Percentiles rank a stretch among this genome's conserved stretches.
These are phyloP conservation scores for Centrocercus urophasianus DNA, from an alignment of 2,113 vertebrate genomes.

Conservation along the genomic window DNA sequence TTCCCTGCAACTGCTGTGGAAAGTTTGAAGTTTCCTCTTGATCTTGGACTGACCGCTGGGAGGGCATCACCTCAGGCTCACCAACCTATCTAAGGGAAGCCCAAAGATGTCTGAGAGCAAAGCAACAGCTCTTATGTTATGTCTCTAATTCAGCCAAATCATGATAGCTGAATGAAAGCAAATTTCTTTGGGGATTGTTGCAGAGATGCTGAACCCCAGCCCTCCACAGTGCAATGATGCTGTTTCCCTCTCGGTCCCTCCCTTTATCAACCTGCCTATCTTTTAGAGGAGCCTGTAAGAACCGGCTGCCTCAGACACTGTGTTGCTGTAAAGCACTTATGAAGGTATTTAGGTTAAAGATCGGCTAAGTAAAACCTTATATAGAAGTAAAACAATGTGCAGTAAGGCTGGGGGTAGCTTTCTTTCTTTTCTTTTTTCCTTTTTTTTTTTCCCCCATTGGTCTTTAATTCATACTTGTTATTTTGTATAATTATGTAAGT, in stretches of 20 bases:
- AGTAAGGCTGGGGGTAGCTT: background rate
- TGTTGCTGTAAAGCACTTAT: background rate
- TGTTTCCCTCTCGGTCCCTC: background rate
- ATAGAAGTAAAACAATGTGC: background rate
- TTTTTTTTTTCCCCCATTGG: background rate
- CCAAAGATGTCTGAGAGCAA: fast-evolving
- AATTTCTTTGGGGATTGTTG: background rate
- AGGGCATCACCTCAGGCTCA: background rate
- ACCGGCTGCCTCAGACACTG: background rate
- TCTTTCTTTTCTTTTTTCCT: background rate
- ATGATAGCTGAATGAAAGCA: background rate
- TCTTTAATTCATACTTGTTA: background rate
- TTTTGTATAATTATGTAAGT: background rate
- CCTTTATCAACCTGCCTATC: background rate
- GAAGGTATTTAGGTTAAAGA: constrained; percentile 14
- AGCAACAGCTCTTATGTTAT: background rate
- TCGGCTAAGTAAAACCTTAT: background rate
- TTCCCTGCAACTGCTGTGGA: background rate
- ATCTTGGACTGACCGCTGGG: background rate
- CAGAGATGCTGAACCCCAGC: background rate
- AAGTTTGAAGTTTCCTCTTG: background rate
- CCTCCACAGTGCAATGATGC: background rate
- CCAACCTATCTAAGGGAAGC: background rate
- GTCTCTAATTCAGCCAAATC: background rate
- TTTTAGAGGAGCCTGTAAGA: background rate